Evolutionary conservation across 2,797 vertebrate genomes (phyloP).

Genomic region (Paratrypauchen microcephalus): DNA sequence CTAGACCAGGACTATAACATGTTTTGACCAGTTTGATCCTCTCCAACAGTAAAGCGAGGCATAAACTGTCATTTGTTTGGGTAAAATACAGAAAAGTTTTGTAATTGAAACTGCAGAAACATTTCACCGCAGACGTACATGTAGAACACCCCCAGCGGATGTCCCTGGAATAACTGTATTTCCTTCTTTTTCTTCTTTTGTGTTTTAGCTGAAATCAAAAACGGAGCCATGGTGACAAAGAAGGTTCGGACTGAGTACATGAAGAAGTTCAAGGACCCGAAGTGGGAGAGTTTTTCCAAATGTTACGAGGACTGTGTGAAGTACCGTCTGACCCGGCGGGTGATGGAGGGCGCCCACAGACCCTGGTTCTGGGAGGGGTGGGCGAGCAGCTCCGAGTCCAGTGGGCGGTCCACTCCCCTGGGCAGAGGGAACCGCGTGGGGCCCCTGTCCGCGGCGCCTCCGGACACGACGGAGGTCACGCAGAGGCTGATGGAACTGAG

Average conservation of each 20-base stretch:
- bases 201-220: slow-evolving; percentile 19
- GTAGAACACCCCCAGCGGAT: too few species aligned
- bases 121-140: too few species aligned
- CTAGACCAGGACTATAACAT: too few species aligned
- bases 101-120: too few species aligned
- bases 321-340: slow-evolving; percentile 86
- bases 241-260: slow-evolving; percentile 87
- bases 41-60: too few species aligned
- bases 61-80: too few species aligned
- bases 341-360: slow-evolving; percentile 90
- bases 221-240: slow-evolving; percentile 66
- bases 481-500: slow-evolving; percentile 20
- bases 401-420: slow-evolving; percentile 74
- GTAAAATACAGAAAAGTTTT: too few species aligned
- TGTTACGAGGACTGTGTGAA: slow-evolving; percentile 88
- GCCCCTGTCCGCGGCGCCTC: slow-evolving; percentile 53
- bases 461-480: slow-evolving; percentile 27
- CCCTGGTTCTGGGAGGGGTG: slow-evolving; percentile 89
- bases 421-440: slow-evolving; percentile 40
- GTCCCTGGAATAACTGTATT: too few species aligned
- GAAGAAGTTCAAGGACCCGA: slow-evolving; percentile 90
- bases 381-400: slow-evolving; percentile 78
- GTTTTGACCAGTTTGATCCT: too few species aligned
- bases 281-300: slow-evolving; percentile 88
- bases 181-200: background rate